Evolutionary conservation across 1,140 invertebrate species (phyloP), one percentile per base, ranked within the genome.

Genomic region (Euwallacea fornicatus): DNA sequence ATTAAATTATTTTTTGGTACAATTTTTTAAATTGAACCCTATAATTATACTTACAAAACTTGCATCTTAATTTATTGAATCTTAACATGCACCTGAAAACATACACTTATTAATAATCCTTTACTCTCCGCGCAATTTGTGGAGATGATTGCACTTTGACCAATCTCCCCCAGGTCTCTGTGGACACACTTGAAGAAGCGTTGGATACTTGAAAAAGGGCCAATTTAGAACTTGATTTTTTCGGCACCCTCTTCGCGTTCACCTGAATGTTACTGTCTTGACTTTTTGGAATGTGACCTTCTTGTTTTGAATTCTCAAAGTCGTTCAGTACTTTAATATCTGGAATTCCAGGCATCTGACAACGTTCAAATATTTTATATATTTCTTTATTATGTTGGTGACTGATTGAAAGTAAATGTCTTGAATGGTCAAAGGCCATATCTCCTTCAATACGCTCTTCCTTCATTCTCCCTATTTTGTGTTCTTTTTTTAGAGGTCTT

Each of bases 341-440:
- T 21, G 77, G 77, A 11, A 76, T 62, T 11, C 69, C 76, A n/a
- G 69, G 59, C 6, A 13, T 16, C 53, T 77, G 60, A 16, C 72
- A 64, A 47, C 76, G 63, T 65, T 78, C 77, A 50, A 69, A 78
- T 42, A 78, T 74, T 73, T 78, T 78, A 11, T 75, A 54, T 8
- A 78, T 66, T 46, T 74, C 44, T 42, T 63, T 43, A 11, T 74
- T 60, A 43, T 53, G 66, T 21, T 66, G 56, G 15, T 59, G 2
- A 54, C 16, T 68, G 11, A 42, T 60, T n/a, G 42, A 50, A 10
- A 7, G 21, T 46, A 7, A 66, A 16, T 7, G 4, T 73, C 41
- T 15, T 33, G 21, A 33, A 1, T 33, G 21, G 21, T 4, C 21
- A 33, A 33, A 33, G 68, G 46, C 60, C 66, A 61, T 56, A 15